Conservation (phyloP, 2,113 vertebrate species). For the Ovis aries region ARS-UI_Ramb_v3.0 NC_056061.1:32577501-32578000, state of each 20-base stretch:
- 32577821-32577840: neutral
- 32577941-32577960: neutral
- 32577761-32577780: neutral
- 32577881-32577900: neutral
- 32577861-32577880: neutral
- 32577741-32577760: neutral
- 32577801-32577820: neutral
- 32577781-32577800: neutral
- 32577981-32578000: neutral
- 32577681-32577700: neutral
- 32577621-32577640: neutral
- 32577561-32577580: neutral
- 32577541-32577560: neutral
- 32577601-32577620: neutral
- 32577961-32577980: neutral
- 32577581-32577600: neutral
- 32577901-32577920: neutral
- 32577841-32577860: neutral
- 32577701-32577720: neutral
- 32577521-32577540: neutral
- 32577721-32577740: neutral
- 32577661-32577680: neutral
- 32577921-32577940: neutral
- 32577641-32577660: neutral
- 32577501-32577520: neutral